Base-by-base conservation (phyloP, 37 sponge, comb jelly and placozoan genomes). In the Chondrilla cf. caribensis region DNA sequence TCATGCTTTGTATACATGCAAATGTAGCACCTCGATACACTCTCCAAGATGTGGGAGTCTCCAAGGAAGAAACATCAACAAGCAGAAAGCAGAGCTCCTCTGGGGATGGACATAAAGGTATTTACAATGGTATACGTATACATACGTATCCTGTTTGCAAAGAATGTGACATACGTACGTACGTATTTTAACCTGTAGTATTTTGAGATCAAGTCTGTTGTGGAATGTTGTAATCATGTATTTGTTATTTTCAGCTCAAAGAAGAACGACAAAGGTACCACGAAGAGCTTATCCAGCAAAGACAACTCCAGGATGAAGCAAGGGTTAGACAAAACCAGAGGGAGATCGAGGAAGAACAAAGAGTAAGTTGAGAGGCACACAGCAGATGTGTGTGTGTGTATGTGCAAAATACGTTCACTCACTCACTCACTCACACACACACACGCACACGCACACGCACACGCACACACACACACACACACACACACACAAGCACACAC, bases 401-500 rank as follows among this genome's bases (percentile, higher is more conserved):
- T 60, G 29, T 60, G 29, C 25, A 22, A 62, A 8, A 62, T 38
- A 71, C 73, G 29, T 38, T 19, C 73, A 71, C 41, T 14, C 73
- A 39, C 41, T 32, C 73, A 71, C 73, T 32, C 73, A 71, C 42
- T 19, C 47, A 37, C 29, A 24, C 51, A 77, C 26, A n/a, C 78
- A 77, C 54, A 77, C 78, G 41, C 47, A 40, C 43, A 77, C 47
- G 9, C 78, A 62, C 64, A 40, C 54, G 41, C 78, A 42, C 54
- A 77, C 78, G 54, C 54, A 77, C 78, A 43, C 54, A 77, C 78
- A 42, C 54, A 43, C 78, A 77, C 54, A 77, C 78, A 77, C 54
- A 77, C 78, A 77, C 54, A 40, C 78, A 77, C 54, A 77, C 78
- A 42, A 9, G 41, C 54, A 77, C 78, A 43, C 54, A 40, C 78